phyloP scores from a whole-genome alignment of 1,140 invertebrate genomes.

The Drosophila nigrodunni region DNA sequence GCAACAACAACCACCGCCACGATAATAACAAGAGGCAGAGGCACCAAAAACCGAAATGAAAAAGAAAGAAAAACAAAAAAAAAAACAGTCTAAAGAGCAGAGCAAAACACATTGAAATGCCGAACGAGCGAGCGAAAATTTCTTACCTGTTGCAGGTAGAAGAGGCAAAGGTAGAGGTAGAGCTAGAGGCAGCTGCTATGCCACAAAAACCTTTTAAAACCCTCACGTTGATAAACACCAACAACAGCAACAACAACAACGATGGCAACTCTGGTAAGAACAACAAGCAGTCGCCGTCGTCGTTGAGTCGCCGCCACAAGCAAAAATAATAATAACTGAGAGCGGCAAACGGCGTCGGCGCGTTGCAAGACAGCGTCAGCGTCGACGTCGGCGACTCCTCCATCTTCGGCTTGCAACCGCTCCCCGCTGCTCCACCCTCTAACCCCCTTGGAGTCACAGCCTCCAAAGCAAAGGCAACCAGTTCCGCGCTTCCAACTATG shows the following conservation, averaged over 20 bases:
- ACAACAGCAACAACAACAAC: conserved; percentile 46
- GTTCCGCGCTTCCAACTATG: conserved; percentile 80
- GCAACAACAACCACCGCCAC: conserved; percentile 45
- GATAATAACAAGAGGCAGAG: conserved; percentile 33
- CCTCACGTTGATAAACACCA: conserved; percentile 75
- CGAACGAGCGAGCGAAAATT: conserved; percentile 75
- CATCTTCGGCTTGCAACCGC: conserved; percentile 17
- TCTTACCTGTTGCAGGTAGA: conserved; percentile 79
- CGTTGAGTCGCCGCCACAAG: conserved; percentile 70
- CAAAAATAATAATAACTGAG: conserved; percentile 83
- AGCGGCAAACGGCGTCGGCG: conserved; percentile 60
- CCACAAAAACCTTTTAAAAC: conserved; percentile 83
- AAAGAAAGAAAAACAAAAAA: conserved; percentile 1
- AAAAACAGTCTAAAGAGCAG: conserved; percentile 21
- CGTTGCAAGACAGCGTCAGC: conserved; percentile 56
- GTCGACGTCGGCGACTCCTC: conserved; percentile 33
- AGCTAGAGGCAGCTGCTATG: conserved; percentile 70
- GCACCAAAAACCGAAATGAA: conserved; percentile 38
- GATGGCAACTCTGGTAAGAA: conserved; percentile 40
- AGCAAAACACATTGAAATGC: conserved; percentile 76
- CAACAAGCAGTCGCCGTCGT: conserved; percentile 32
- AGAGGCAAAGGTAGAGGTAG: conserved; percentile 40
- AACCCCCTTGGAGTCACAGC: conserved; percentile 12
- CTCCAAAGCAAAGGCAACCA: conserved; percentile 55
- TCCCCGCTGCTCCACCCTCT: conserved; percentile 27